These are phyloP conservation scores for Nemurella pictetii DNA, from an alignment of 2,888 invertebrate genomes.

Conservation along the genomic window DNA sequence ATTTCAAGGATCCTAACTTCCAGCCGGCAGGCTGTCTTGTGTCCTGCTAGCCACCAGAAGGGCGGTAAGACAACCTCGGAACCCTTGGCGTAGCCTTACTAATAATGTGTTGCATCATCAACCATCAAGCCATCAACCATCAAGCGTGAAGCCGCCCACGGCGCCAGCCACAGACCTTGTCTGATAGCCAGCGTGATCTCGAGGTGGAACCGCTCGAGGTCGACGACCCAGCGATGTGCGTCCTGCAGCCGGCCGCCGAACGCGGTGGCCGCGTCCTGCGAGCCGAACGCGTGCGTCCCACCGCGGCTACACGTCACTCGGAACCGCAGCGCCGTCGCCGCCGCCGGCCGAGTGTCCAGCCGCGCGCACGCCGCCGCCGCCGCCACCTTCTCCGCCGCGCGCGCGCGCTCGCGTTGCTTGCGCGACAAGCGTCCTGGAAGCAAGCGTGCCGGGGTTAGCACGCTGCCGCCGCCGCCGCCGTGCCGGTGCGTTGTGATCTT, in stretches of 20 bases:
- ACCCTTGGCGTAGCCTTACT: too few relatives aligned
- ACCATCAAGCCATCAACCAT: too few relatives aligned
- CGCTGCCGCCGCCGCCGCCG: not conserved
- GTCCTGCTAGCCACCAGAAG: too few relatives aligned
- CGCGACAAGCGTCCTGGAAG: not conserved
- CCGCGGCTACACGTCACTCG: constrained; percentile 60
- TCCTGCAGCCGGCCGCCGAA: constrained; percentile 61
- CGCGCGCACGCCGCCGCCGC: constrained; percentile 17
- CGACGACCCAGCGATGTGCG: constrained; percentile 61
- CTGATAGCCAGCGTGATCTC: constrained; percentile 57
- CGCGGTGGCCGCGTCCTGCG: constrained; percentile 57
- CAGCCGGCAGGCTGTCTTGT: too few relatives aligned
- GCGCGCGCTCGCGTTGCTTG: not conserved
- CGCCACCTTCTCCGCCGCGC: not conserved
- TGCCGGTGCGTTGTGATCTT: not conserved
- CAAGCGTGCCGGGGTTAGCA: not conserved
- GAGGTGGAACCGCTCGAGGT: constrained; percentile 58
- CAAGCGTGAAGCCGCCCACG: too few relatives aligned
- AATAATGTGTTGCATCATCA: too few relatives aligned
- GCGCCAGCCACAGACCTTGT: too few relatives aligned
- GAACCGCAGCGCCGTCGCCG: constrained; percentile 50
- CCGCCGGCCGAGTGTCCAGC: constrained; percentile 31
- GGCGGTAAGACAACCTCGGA: too few relatives aligned
- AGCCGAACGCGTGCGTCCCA: constrained; percentile 60
- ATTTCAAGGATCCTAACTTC: too few relatives aligned